These are phyloP conservation scores for Mustela nigripes DNA, from an alignment of 2,113 vertebrate genomes.

Conservation along the genomic window DNA sequence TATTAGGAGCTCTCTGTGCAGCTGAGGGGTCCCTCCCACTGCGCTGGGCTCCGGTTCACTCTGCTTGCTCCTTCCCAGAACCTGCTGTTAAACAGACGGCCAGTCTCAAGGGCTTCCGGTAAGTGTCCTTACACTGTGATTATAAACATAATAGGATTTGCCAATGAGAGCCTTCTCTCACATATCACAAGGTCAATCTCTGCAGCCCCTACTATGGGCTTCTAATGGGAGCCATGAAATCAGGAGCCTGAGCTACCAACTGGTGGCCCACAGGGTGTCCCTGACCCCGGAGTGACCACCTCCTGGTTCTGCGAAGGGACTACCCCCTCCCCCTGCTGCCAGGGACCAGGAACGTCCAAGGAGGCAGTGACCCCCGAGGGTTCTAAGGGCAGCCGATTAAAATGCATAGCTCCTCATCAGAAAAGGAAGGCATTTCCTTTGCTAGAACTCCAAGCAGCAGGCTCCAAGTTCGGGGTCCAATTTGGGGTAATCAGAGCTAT, in stretches of 20 bases:
- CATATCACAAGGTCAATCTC: not conserved
- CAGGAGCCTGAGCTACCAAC: not conserved
- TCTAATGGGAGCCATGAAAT: not conserved
- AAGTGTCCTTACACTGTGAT: not conserved
- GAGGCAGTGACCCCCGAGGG: not conserved
- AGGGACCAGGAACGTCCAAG: not conserved
- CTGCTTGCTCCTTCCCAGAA: not conserved
- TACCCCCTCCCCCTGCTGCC: not conserved
- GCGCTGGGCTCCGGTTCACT: not conserved
- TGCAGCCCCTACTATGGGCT: not conserved
- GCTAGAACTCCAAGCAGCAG: not conserved
- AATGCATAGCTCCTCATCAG: not conserved
- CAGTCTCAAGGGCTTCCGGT: not conserved
- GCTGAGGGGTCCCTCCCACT: not conserved
- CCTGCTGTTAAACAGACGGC: not conserved
- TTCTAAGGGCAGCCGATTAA: not conserved
- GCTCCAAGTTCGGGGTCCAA: not conserved
- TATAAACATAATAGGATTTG: not conserved
- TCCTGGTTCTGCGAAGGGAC: not conserved
- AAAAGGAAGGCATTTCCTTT: not conserved
- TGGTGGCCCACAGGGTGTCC: not conserved
- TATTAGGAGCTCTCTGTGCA: fast-evolving
- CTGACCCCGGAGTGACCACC: not conserved
- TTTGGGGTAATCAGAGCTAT: not conserved
- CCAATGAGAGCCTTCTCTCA: not conserved